Evolutionary conservation across 2,797 vertebrate genomes (phyloP), one percentile per base, ranked within the genome.

Genomic region (Cossypha caffra): DNA sequence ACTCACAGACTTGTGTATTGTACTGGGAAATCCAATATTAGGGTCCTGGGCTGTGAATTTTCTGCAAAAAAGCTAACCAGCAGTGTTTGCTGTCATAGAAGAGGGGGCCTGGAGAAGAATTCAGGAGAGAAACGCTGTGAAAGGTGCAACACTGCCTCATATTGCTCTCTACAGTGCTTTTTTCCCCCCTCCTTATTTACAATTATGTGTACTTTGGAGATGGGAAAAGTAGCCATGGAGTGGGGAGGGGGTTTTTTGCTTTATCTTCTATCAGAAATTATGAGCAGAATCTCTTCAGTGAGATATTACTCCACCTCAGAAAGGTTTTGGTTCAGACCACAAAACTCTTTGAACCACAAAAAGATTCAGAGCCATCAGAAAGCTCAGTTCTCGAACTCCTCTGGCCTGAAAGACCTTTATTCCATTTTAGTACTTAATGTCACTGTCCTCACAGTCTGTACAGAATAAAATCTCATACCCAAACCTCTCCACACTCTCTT

Each of bases 171-270:
- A 2, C 13, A 48, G 13, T 9, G 12, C 6, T 85, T 7, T 45
- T 28, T 7, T 0, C 0, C 4, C 2, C 2, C 2, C 6, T 16
- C 15, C 6, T 72, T 47, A 0, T 69, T 90, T 88, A 20, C 45
- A 23, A 9, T 59, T 91, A 37, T 9, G 3, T 54, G 6, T 61
- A 38, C 5, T 63, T 59, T 75, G 45, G 43, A 51, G 40, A 47
- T 52, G 10, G n/a, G 37, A 67, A 95, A 83, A 50, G 8, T 23
- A 82, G 4, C 16, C 24, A 33, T 13, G 6, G 23, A 42, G 24
- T 57, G 9, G 2, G 11, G 5, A 37, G 37, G 37, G 37, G 37
- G 10, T 37, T 37, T 37, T 37, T 37, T 37, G 37, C 10, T 37
- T 37, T 37, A 37, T 54, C 9, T 67, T 68, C 48, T 72, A 17